Evolutionary conservation across 2,113 vertebrate genomes (phyloP).

Genomic region (Orthochromis indermauri): DNA sequence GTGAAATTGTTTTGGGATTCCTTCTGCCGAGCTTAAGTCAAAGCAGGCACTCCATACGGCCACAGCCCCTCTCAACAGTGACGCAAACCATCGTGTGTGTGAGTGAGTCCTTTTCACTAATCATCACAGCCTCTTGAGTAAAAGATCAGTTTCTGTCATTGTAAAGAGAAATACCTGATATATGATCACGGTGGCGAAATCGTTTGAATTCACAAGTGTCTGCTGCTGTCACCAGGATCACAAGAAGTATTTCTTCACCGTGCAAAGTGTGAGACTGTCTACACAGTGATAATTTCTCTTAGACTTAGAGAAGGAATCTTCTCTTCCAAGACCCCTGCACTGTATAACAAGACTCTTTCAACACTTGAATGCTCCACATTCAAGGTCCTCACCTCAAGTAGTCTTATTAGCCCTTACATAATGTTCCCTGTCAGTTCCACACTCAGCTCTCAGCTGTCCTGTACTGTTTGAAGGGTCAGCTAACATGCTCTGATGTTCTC

Average conservation of each 20-base stretch:
- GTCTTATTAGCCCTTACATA: background rate
- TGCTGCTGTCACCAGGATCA: background rate
- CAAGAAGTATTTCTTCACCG: background rate
- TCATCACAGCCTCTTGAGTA: background rate
- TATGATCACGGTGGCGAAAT: background rate
- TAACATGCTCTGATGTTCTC: background rate
- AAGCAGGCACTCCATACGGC: background rate
- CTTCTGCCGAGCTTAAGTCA: background rate
- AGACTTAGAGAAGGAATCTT: background rate
- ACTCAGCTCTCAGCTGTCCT: background rate
- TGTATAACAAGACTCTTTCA: conserved; percentile 3
- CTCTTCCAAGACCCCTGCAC: background rate
- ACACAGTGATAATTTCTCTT: background rate
- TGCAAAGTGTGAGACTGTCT: background rate
- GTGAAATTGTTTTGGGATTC: conserved; percentile 52
- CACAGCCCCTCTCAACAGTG: background rate
- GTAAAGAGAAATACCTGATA: background rate
- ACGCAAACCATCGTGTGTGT: background rate
- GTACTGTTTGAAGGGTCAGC: background rate
- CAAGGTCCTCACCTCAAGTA: background rate
- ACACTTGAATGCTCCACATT: background rate
- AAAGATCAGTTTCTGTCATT: background rate
- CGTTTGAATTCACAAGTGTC: background rate
- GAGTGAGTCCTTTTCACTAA: background rate
- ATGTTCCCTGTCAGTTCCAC: background rate